Percentiles rank a stretch among this genome's conserved stretches.
These are phyloP conservation scores for Euthynnus affinis DNA, from an alignment of 2,797 vertebrate species.

Conservation along the genomic window DNA sequence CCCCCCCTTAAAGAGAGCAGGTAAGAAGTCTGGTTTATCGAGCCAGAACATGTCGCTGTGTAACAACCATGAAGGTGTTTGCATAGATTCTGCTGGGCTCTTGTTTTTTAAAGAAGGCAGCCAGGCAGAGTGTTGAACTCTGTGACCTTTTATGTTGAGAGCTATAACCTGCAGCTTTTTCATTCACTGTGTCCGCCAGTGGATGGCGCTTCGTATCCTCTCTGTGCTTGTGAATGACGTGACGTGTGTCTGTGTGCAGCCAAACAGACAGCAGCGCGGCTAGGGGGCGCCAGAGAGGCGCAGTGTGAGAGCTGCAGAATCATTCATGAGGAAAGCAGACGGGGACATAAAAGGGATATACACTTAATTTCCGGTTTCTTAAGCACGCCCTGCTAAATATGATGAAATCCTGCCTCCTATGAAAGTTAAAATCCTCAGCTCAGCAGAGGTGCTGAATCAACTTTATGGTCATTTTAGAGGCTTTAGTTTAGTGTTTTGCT, in stretches of 20 bases:
- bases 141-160: slow-evolving; percentile 29
- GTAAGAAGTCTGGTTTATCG: slow-evolving; percentile 28
- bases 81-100: rapidly evolving
- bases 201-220: slow-evolving; percentile 55
- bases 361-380: background rate
- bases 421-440: too few species aligned
- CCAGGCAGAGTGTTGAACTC: slow-evolving; percentile 45
- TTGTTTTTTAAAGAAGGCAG: background rate
- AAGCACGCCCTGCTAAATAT: background rate
- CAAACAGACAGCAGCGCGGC: background rate
- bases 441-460: too few species aligned
- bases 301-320: background rate
- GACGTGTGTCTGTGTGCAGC: background rate
- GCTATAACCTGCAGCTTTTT: background rate
- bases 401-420: background rate
- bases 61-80: background rate
- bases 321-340: slow-evolving; percentile 8
- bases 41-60: background rate
- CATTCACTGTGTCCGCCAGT: slow-evolving; percentile 27
- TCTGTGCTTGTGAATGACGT: slow-evolving; percentile 18
- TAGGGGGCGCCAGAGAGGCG: slow-evolving; percentile 60
- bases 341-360: background rate
- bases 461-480: too few species aligned
- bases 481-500: background rate
- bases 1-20: slow-evolving; percentile 24